Evolutionary conservation across 2,797 vertebrate genomes (phyloP), one percentile per base, ranked within the genome.

Genomic region (Malacoctenus gilli): DNA sequence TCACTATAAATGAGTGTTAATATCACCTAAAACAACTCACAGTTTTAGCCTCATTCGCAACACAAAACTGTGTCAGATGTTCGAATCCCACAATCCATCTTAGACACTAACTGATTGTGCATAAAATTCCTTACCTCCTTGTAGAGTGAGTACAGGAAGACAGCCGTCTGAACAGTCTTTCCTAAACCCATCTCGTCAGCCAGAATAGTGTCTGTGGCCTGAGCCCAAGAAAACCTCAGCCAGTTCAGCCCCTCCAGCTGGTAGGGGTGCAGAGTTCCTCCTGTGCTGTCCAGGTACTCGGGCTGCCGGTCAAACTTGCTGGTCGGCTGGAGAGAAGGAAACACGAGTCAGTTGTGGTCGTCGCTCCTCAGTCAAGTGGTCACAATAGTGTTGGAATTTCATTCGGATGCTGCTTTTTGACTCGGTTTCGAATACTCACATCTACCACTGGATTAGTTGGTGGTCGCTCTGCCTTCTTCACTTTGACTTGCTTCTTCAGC

Each of bases 131-230:
- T 46, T 38, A 98, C 97, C 95, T 99, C 97, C 74, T 99, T 99
- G 72, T 98, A 99, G 11, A 99, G 91, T 0, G 97, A 99, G 66
- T 98, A 99, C 8, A 99, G 91, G 67, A 99, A 99, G 54, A 99
- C 97, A 0, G 95, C 96, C 0, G 97, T 99, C 87, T 99, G 97
- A 2, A 99, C 96, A 0, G 97, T 99, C 80, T 99, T 99, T 60
- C 97, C 97, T 43, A 99, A 91, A 52, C 97, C 97, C 97, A 99
- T 99, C 87, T 99, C 97, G 67, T 99, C 97, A 8, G 96, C 97
- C 67, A 99, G 85, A 63, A 99, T 99, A 5, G 97, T 99, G 68
- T 99, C 97, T 0, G 97, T 99, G 71, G 96, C 97, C 86, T 99
- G 97, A 55, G 97, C 96, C 97, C 97, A 99, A 18, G 97, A 99